phyloP scores from a whole-genome alignment of 2,113 vertebrate genomes.

The Ameiurus melas region DNA sequence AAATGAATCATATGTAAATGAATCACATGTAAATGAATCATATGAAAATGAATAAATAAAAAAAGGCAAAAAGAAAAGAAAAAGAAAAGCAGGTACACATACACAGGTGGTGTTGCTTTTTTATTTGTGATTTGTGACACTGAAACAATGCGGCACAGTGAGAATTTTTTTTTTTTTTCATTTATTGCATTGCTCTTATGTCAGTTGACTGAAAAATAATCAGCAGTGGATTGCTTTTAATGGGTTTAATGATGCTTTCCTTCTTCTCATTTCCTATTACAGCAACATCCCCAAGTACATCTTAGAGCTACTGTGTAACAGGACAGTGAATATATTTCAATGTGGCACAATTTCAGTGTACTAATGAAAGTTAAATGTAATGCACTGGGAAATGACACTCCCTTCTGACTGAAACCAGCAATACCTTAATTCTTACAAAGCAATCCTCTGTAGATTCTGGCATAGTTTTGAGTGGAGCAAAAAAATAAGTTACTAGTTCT shows the following conservation, averaged over 20 bases:
- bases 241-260: neutral
- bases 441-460: neutral
- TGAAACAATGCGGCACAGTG: neutral
- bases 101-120: neutral
- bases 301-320: neutral
- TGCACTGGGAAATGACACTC: neutral
- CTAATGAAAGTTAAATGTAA: neutral
- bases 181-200: neutral
- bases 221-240: neutral
- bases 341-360: neutral
- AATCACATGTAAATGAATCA: no score
- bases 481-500: neutral
- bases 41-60: no score
- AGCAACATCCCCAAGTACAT: neutral
- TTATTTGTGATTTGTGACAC: neutral
- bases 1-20: no score
- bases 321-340: neutral
- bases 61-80: no score
- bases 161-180: no score
- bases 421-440: neutral
- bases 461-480: neutral
- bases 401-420: neutral
- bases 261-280: neutral
- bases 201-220: neutral
- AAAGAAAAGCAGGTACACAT: neutral